Evolutionary conservation across 2,113 vertebrate genomes (phyloP).

Genomic region (rabbit (Oryctolagus cuniculus)): mOryCun1.1 NC_091434.1:71016001-71016500

Average conservation of each 20-base stretch:
- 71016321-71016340: too few relatives aligned
- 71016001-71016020: background rate
- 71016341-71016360: too few relatives aligned
- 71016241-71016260: background rate
- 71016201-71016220: background rate
- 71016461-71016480: too few relatives aligned
- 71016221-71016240: background rate
- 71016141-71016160: background rate
- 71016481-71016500: too few relatives aligned
- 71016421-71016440: too few relatives aligned
- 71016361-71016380: too few relatives aligned
- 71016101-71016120: background rate
- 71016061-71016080: background rate
- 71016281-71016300: too few relatives aligned
- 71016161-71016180: background rate
- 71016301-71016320: too few relatives aligned
- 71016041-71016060: constrained; percentile 18
- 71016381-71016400: too few relatives aligned
- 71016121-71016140: background rate
- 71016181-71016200: background rate
- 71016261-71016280: too few relatives aligned
- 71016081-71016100: background rate
- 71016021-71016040: constrained; percentile 10
- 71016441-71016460: too few relatives aligned
- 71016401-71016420: too few relatives aligned